Conservation (phyloP, 2,797 vertebrate species). For the Aratinga solstitialis region DNA sequence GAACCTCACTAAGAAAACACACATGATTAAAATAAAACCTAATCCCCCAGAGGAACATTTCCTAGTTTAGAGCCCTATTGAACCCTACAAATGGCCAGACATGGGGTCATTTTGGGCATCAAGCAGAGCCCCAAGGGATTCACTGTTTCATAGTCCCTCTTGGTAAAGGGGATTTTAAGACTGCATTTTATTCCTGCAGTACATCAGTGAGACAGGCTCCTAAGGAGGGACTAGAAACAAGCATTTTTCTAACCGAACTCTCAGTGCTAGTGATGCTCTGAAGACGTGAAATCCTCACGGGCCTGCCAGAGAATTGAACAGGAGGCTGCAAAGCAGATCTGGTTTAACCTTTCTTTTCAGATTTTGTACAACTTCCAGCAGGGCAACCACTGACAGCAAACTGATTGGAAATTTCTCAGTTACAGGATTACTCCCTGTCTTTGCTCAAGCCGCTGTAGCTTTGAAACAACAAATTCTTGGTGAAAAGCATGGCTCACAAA, state of each 20-base stretch:
- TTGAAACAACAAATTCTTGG: not conserved
- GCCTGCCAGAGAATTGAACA: not conserved
- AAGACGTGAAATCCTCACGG: not conserved
- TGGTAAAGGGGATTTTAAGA: not conserved
- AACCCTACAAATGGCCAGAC: not conserved
- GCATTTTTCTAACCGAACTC: not conserved
- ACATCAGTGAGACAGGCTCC: not conserved
- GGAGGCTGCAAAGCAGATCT: not conserved
- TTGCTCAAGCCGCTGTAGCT: not conserved
- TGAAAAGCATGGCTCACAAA: not conserved
- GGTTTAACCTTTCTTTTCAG: not conserved
- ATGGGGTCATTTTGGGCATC: not conserved
- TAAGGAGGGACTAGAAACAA: not conserved
- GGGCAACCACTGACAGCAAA: not conserved
- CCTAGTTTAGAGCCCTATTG: not conserved
- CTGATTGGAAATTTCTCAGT: not conserved
- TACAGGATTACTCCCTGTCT: not conserved
- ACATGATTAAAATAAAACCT: not conserved
- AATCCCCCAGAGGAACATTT: not conserved
- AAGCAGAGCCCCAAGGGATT: not conserved
- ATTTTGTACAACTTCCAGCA: not conserved
- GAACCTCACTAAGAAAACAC: not conserved
- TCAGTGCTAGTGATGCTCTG: not conserved
- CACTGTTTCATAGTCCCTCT: not conserved
- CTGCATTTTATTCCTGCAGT: not conserved